Percentiles rank a stretch among this genome's conserved stretches.
Conservation (phyloP, 2,888 invertebrate genomes). For the Aelia acuminata region DNA sequence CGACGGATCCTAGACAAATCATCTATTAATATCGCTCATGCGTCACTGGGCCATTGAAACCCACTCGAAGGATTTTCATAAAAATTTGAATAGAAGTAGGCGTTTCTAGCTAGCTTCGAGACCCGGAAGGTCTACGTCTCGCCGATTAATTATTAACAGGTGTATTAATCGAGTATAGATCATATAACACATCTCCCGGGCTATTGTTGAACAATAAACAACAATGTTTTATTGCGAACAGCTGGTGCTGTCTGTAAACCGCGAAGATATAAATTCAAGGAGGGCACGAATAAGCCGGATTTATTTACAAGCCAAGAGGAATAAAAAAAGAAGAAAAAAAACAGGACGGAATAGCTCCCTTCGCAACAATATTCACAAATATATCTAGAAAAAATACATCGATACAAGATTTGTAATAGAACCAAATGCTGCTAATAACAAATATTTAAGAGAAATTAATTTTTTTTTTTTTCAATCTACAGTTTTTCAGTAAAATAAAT, state of each 20-base stretch:
- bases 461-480: no score
- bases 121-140: not conserved
- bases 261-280: slow-evolving; percentile 11
- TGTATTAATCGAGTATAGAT: not conserved
- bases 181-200: not conserved
- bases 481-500: no score
- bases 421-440: not conserved
- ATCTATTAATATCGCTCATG: not conserved
- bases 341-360: not conserved
- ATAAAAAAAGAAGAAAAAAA: not conserved
- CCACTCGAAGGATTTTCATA: slow-evolving; percentile 32
- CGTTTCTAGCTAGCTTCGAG: not conserved
- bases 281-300: slow-evolving; percentile 16
- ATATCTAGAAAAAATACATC: no score
- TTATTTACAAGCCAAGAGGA: not conserved
- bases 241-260: slow-evolving; percentile 12
- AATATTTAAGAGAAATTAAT: no score
- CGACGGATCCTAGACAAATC: not conserved
- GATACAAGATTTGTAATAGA: not conserved
- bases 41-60: not conserved
- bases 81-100: slow-evolving; percentile 12
- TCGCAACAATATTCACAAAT: not conserved
- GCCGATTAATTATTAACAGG: slow-evolving; percentile 17
- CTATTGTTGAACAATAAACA: not conserved
- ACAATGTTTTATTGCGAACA: not conserved